Evolutionary conservation across 1,140 invertebrate species (phyloP), one percentile per base, ranked within the genome.

Genomic region (Formica selysi): DNA sequence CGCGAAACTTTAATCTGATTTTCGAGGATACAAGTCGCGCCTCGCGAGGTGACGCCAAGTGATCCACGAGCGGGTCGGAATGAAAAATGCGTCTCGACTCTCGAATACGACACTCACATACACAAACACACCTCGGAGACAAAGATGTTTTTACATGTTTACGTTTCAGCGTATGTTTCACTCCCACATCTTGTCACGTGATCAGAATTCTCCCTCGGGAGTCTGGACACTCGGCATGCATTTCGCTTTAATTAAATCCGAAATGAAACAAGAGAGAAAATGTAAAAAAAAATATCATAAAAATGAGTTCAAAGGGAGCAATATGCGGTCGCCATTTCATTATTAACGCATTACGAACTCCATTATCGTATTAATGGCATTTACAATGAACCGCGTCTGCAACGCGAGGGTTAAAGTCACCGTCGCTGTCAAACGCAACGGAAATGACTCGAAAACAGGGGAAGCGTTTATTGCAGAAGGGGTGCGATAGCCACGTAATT

Each of bases 1-100:
- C 13, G 76, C 67, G 41, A 70, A 29, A 48, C 44, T 48, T 81
- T 81, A 81, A 81, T 81, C 79, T 81, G 67, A 81, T 81, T 81
- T 81, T 81, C 67, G 79, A 73, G 67, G 38, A 81, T 81, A 59
- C 67, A 32, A 81, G 54, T 36, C 36, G 41, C 41, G 22, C 10
- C 74, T 61, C 73, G 61, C 29, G 41, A 68, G 65, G 8, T 29
- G 36, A 78, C 76, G 62, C 59, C 22, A 16, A 44, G 36, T 51
- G 78, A 54, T 81, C 48, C 65, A 71, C 51, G 78, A 29, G 67
- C 19, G 32, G 11, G 51, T 54, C 26, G 36, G 32, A 81, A 19
- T 81, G 78, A 81, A 71, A 81, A 81, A 71, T 81, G 51, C 78
- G 36, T 81, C 65, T 71, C 44, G 36, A 16, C 6, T 38, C 54